phyloP scores from a whole-genome alignment of 2,797 vertebrate species.

The Podarcis siculus region DNA sequence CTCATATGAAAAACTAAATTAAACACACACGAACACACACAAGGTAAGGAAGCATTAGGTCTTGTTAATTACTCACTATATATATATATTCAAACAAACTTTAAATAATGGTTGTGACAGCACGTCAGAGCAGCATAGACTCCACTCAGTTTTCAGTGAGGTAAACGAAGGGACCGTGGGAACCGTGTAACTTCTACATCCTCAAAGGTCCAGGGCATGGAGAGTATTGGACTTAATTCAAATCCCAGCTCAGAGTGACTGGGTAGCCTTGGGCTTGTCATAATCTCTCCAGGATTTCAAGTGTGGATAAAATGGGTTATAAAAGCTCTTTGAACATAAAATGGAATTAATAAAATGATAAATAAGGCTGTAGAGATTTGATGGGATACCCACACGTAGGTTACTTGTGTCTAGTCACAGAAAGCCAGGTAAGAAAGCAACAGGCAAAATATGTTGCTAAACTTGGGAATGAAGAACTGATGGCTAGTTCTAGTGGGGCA shows the following conservation, averaged over 20 bases:
- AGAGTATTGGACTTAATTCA: slow-evolving; percentile 8
- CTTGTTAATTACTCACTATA: neutral
- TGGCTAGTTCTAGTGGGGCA: neutral
- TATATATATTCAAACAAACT: neutral
- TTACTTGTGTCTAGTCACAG: neutral
- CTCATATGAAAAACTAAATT: neutral
- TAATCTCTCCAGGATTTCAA: slow-evolving; percentile 6
- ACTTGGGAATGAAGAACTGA: neutral
- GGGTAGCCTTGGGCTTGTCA: slow-evolving; percentile 25
- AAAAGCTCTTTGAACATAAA: neutral
- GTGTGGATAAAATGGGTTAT: slow-evolving; percentile 26
- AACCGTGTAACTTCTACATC: neutral
- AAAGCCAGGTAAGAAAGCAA: neutral
- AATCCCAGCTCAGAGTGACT: neutral
- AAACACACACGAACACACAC: neutral
- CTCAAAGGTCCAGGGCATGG: neutral
- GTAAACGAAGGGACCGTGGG: neutral
- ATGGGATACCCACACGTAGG: neutral
- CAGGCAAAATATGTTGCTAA: neutral
- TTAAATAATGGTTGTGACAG: neutral
- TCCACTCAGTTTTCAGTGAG: neutral
- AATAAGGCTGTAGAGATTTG: neutral
- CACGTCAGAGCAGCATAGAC: neutral
- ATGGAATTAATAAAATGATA: slow-evolving; percentile 17
- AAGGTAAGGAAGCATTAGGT: neutral